phyloP scores from a whole-genome alignment of 2,113 vertebrate genomes.

The Psilopsiagon aymara region DNA sequence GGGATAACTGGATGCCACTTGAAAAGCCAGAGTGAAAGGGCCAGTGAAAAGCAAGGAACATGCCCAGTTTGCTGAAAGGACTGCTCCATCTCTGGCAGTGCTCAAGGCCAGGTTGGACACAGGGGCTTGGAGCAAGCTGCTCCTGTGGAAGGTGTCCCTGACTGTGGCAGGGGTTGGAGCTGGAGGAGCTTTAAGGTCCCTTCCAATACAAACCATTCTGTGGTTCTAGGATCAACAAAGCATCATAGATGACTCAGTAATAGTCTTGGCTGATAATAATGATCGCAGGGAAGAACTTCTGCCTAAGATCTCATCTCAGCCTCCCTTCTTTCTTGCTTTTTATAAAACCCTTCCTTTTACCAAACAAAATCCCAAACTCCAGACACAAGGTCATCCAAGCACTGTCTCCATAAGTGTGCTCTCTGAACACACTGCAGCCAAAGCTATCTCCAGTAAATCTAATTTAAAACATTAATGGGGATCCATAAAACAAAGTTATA shows the following conservation, averaged over 20 bases:
- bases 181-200: not conserved
- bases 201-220: not conserved
- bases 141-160: not conserved
- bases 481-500: constrained; percentile 28
- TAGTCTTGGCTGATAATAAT: not conserved
- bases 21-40: not conserved
- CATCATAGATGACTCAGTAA: not conserved
- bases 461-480: constrained; percentile 52
- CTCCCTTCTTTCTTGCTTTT: not conserved
- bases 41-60: not conserved
- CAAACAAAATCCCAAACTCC: not conserved
- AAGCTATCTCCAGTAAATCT: constrained; percentile 1
- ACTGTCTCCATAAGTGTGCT: not conserved
- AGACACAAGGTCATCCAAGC: constrained; percentile 42
- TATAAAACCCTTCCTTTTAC: not conserved
- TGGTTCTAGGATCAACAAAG: not conserved
- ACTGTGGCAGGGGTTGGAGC: not conserved
- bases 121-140: not conserved
- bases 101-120: not conserved
- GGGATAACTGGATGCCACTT: not conserved
- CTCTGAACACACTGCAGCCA: not conserved
- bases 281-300: not conserved
- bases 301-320: not conserved
- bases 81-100: not conserved
- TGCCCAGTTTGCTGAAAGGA: not conserved